These are phyloP conservation scores for Calyptomena viridis DNA, from an alignment of 2,113 vertebrate species.

Conservation along the genomic window DNA sequence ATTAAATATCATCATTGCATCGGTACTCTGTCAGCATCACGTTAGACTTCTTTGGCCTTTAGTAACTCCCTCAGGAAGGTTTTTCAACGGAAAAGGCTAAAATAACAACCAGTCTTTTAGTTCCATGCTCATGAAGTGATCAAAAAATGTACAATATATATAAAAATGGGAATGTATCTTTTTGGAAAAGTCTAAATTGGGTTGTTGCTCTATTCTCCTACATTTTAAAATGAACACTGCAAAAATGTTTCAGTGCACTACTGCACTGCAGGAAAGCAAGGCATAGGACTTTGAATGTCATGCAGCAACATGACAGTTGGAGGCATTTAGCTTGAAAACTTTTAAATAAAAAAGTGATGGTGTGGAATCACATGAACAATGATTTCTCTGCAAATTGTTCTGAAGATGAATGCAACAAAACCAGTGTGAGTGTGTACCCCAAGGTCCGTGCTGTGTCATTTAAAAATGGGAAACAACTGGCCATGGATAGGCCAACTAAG, in stretches of 20 bases:
- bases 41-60: not conserved
- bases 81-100: not conserved
- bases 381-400: not conserved
- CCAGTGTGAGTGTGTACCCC: too few relatives aligned
- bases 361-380: not conserved
- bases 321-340: not conserved
- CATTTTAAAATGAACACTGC: not conserved
- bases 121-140: not conserved
- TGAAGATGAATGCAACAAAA: not conserved
- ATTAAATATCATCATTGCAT: not conserved
- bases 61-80: not conserved
- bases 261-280: not conserved
- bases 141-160: not conserved
- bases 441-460: accelerated
- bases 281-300: not conserved
- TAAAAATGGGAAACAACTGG: not conserved
- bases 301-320: not conserved
- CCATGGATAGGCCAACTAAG: not conserved
- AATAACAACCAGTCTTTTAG: not conserved
- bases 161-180: not conserved
- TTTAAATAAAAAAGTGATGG: not conserved
- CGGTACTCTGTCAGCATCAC: not conserved
- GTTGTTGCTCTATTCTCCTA: not conserved
- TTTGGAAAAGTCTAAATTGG: not conserved
- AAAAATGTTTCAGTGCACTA: not conserved